A percentile compares a stretch with the other conserved stretches of the same genome.
phyloP scores from a whole-genome alignment of 2,113 vertebrate species.

The Okapia johnstoni region DNA sequence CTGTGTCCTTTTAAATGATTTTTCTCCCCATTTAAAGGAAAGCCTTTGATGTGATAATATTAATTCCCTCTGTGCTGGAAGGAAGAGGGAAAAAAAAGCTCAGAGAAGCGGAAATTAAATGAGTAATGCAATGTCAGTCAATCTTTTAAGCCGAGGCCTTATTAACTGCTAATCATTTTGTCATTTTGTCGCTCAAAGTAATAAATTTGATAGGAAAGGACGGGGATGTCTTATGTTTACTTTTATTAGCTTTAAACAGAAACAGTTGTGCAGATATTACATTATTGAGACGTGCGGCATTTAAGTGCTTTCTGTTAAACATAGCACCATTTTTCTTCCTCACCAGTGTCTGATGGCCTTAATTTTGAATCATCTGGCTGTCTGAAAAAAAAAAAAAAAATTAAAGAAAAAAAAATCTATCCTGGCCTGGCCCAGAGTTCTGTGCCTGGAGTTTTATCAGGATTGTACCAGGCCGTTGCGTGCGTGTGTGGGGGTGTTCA shows the following conservation, averaged over 20 bases:
- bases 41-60: slow-evolving; percentile 97
- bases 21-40: slow-evolving; percentile 91
- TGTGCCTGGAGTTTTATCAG: slow-evolving; percentile 50
- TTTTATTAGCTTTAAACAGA: slow-evolving; percentile 87
- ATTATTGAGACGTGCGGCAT: slow-evolving; percentile 74
- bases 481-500: accelerated
- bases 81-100: slow-evolving; percentile 75
- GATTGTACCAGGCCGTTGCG: slow-evolving; percentile 26
- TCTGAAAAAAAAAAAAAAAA: slow-evolving; percentile 73
- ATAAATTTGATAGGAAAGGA: slow-evolving; percentile 85
- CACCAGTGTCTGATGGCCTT: slow-evolving; percentile 75
- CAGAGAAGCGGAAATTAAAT: slow-evolving; percentile 96
- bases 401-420: slow-evolving; percentile 28
- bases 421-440: slow-evolving; percentile 49
- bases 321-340: slow-evolving; percentile 74
- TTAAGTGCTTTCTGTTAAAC: slow-evolving; percentile 80
- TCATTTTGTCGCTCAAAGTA: slow-evolving; percentile 89
- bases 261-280: slow-evolving; percentile 85
- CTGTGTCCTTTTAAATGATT: slow-evolving; percentile 98
- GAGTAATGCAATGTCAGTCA: slow-evolving; percentile 94
- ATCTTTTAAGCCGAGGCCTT: slow-evolving; percentile 89
- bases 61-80: slow-evolving; percentile 91
- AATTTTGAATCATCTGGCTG: slow-evolving; percentile 80
- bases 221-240: slow-evolving; percentile 83
- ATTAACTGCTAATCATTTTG: slow-evolving; percentile 97